phyloP scores from a whole-genome alignment of 2,113 vertebrate species.

The Micromys minutus region DNA sequence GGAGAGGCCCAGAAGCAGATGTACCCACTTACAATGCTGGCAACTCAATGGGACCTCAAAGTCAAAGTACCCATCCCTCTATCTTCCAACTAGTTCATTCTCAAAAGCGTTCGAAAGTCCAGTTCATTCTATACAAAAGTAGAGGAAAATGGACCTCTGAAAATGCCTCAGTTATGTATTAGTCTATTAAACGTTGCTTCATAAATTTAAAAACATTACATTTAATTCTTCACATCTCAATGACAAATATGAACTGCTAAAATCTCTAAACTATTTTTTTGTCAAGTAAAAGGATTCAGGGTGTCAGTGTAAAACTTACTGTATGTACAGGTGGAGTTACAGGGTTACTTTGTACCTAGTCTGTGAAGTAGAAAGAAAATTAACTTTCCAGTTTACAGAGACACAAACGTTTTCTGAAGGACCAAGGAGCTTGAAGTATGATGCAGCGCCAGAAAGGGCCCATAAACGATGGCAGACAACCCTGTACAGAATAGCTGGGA shows the following conservation, averaged over 20 bases:
- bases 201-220: slow-evolving; percentile 32
- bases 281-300: slow-evolving; percentile 8
- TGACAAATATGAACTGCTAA: slow-evolving; percentile 9
- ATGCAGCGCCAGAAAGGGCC: slow-evolving; percentile 63
- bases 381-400: slow-evolving; percentile 61
- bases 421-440: slow-evolving; percentile 67
- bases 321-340: background rate
- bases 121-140: slow-evolving; percentile 24
- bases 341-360: slow-evolving; percentile 40
- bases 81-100: slow-evolving; percentile 45
- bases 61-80: slow-evolving; percentile 65
- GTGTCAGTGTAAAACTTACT: slow-evolving; percentile 38
- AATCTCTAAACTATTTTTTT: slow-evolving; percentile 50
- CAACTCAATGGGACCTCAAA: slow-evolving; percentile 68
- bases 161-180: background rate
- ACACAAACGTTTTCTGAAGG: slow-evolving; percentile 63
- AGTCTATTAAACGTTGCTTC: slow-evolving; percentile 56
- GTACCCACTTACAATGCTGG: slow-evolving; percentile 74
- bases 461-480: slow-evolving; percentile 68
- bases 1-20: slow-evolving; percentile 71
- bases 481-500: slow-evolving; percentile 72
- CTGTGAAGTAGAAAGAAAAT: slow-evolving; percentile 50
- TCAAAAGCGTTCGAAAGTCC: slow-evolving; percentile 44
- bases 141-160: slow-evolving; percentile 28
- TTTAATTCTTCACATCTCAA: slow-evolving; percentile 50